phyloP scores from a whole-genome alignment of 1,140 invertebrate species.

The Brachionus manjavacas region DNA sequence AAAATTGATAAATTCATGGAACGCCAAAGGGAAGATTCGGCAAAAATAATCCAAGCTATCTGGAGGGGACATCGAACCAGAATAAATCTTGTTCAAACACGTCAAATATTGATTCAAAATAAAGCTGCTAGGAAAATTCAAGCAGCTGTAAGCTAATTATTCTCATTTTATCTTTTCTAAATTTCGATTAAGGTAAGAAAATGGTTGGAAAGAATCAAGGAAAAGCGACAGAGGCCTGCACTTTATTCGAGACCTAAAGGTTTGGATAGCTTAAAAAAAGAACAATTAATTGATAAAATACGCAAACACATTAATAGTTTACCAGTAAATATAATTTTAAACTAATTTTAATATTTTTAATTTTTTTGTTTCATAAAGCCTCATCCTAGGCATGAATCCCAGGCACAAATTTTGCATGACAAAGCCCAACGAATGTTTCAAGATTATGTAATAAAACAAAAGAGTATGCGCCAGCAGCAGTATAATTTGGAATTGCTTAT shows the following conservation, averaged over 20 bases:
- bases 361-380: neutral
- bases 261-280: neutral
- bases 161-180: neutral
- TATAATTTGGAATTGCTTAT: slow-evolving; percentile 13
- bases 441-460: slow-evolving; percentile 22
- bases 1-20: slow-evolving; percentile 18
- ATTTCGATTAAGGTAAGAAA: neutral
- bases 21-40: neutral
- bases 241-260: slow-evolving; percentile 14
- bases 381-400: neutral
- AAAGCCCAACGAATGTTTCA: slow-evolving; percentile 31
- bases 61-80: neutral
- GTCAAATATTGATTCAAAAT: neutral
- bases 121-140: slow-evolving; percentile 23
- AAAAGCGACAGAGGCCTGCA: slow-evolving; percentile 1
- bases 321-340: slow-evolving; percentile 8
- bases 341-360: neutral
- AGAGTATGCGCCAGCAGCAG: neutral
- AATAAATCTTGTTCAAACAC: neutral
- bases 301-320: slow-evolving; percentile 26
- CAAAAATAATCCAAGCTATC: neutral
- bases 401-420: neutral
- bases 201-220: neutral
- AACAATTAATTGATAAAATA: slow-evolving; percentile 15
- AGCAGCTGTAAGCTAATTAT: neutral